A percentile compares a stretch with the other conserved stretches of the same genome.
phyloP scores from a whole-genome alignment of 2,888 invertebrate genomes.

The Leptinotarsa rubiginosa region DNA sequence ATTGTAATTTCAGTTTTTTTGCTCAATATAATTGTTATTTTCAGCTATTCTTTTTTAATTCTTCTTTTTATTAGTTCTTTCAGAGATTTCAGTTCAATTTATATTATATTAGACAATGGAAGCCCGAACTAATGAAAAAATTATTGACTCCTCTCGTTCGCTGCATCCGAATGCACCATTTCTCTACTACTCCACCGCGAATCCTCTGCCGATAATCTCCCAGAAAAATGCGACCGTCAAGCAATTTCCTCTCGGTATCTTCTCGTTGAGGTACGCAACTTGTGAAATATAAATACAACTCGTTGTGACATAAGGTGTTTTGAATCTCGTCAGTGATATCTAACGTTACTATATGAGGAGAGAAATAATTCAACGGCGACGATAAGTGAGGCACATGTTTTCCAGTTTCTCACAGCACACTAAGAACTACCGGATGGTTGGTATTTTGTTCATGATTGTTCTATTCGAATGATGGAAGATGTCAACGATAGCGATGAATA shows the following conservation, averaged over 20 bases:
- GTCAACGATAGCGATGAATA: too few species aligned
- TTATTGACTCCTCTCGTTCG: not conserved
- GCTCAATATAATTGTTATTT: too few species aligned
- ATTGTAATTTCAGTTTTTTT: too few species aligned
- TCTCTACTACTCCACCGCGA: not conserved
- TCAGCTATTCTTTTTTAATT: too few species aligned
- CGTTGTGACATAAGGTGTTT: constrained; percentile 27
- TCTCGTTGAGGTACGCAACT: constrained; percentile 21
- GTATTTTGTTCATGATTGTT: constrained; percentile 17
- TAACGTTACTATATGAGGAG: constrained; percentile 51
- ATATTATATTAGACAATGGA: too few species aligned
- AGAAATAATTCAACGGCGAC: constrained; percentile 51
- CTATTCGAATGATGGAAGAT: not conserved
- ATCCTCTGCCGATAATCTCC: constrained; percentile 4
- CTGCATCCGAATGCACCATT: constrained; percentile 4
- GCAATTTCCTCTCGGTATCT: constrained; percentile 18
- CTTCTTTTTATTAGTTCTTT: too few species aligned
- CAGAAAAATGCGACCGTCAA: constrained; percentile 15
- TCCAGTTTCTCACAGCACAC: constrained; percentile 53
- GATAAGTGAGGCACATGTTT: constrained; percentile 54
- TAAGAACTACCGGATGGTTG: constrained; percentile 52
- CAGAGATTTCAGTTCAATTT: too few species aligned
- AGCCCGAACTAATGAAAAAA: too few species aligned
- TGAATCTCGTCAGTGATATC: constrained; percentile 48
- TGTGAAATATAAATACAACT: constrained; percentile 29